Base-by-base conservation (phyloP, 2,113 vertebrate species). In the Oncorhynchus clarkii region DNA sequence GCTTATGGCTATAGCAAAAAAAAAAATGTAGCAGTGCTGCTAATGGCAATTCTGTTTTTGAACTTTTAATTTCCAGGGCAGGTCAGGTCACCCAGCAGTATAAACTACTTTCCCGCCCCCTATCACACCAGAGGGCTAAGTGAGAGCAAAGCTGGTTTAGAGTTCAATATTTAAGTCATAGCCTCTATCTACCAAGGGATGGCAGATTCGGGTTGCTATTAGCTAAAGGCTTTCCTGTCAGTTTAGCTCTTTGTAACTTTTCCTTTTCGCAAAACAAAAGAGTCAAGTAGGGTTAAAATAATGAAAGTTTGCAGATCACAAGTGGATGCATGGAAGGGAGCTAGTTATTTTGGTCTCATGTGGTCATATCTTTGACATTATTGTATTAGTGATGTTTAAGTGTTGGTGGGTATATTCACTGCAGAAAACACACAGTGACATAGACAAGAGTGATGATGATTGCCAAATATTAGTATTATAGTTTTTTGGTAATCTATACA, bases 101-200 rank as follows among this genome's bases (percentile, higher is more conserved):
- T 13, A 66, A 13, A 49, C 27, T 72, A 54, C 34, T 34, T 68
- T 45, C 71, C 74, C 18, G 49, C 2, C 71, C 27, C 54, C 14
- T 16, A 31, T 69, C 7, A 18, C n/a, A 69, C 67, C 67, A 45
- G 39, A 14, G 70, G 73, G 68, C 73, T 79, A 78, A 83, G 80
- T 3, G 14, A 80, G 76, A 85, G 85, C 76, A 86, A 88, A 84
- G 82, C 62, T 16, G 20, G 29, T 75, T 80, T 54, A 76, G 77
- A 70, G 64, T 29, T 67, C 31, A 67, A 85, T 85, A 74, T 77
- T 88, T 84, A 26, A 85, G 24, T 5, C 29, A 73, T 22, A 78
- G 59, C 3, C 14, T 14, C 26, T 24, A 66, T 16, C 39, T 45
- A 45, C 27, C 4, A 9, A 48, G 57, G 39, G 72, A 67, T 70